Evolutionary conservation across 2,888 invertebrate genomes (phyloP).

Genomic region (Apomyelois bistriatella): DNA sequence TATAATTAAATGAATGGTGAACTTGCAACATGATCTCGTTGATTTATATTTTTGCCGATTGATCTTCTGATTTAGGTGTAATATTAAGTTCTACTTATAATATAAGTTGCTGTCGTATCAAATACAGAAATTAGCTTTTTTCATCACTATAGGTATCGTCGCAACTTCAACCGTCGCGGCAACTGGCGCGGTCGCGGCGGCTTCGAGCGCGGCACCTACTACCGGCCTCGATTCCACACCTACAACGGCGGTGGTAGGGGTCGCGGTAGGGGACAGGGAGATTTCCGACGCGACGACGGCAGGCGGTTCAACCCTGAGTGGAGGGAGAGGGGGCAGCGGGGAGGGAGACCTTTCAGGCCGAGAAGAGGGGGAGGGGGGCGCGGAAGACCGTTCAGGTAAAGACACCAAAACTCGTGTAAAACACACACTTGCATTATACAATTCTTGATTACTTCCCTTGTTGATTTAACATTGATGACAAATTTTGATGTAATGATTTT

Average conservation of each 20-base stretch:
- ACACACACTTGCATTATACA: no score
- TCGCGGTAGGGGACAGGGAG: constrained; percentile 55
- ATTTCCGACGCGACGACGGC: constrained; percentile 63
- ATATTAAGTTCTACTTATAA: no score
- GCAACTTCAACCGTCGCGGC: constrained; percentile 66
- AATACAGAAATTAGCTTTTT: background rate
- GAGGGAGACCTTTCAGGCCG: constrained; percentile 64
- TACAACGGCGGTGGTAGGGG: constrained; percentile 81
- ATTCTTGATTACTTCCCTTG: no score
- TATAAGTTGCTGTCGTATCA: background rate
- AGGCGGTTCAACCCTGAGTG: constrained; percentile 53
- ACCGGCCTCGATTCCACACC: constrained; percentile 87
- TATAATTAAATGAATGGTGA: no score
- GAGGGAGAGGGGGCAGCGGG: constrained; percentile 56
- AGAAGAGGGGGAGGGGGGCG: constrained; percentile 61
- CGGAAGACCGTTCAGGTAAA: constrained; percentile 69
- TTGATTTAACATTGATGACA: no score
- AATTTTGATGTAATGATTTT: no score
- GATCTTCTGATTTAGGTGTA: no score
- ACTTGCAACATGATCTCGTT: no score
- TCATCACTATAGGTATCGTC: constrained; percentile 44
- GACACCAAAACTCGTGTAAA: no score
- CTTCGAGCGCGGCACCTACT: constrained; percentile 88
- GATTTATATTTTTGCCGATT: no score
- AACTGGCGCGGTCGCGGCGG: constrained; percentile 78